A percentile compares a stretch with the other conserved stretches of the same genome.
phyloP scores from a whole-genome alignment of 1,140 invertebrate species.

The Penaeus japonicus region DNA sequence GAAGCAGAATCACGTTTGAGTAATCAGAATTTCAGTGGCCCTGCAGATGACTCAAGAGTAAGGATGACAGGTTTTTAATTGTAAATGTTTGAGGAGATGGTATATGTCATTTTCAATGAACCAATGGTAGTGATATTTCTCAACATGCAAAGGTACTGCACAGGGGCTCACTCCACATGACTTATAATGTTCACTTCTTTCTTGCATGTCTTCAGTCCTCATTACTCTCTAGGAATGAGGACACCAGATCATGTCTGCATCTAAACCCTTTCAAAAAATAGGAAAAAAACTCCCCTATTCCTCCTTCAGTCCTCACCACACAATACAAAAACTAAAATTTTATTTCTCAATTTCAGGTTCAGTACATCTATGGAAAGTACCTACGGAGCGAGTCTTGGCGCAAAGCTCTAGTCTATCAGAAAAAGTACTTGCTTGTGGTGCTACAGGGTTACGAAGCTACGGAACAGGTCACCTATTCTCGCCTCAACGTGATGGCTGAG shows the following conservation, averaged over 20 bases:
- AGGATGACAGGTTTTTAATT: background rate
- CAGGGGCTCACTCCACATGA: too few relatives aligned
- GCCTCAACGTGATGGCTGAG: constrained; percentile 12
- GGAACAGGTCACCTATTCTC: constrained; percentile 6
- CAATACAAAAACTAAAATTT: background rate
- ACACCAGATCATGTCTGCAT: too few relatives aligned
- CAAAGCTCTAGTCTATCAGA: constrained; percentile 31
- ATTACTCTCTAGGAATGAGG: too few relatives aligned
- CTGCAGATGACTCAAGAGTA: background rate
- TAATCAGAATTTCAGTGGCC: background rate
- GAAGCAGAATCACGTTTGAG: background rate
- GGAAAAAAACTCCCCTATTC: background rate
- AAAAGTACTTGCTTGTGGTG: constrained; percentile 24
- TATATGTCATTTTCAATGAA: too few relatives aligned
- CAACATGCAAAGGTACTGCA: too few relatives aligned
- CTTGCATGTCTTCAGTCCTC: too few relatives aligned
- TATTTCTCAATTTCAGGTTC: background rate
- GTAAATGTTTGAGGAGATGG: background rate
- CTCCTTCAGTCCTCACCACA: too few relatives aligned
- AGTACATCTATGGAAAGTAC: constrained; percentile 34
- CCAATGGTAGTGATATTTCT: too few relatives aligned
- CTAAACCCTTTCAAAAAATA: too few relatives aligned
- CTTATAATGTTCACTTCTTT: too few relatives aligned
- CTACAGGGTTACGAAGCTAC: constrained; percentile 13
- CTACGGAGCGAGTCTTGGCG: constrained; percentile 1